phyloP scores from a whole-genome alignment of 1,140 invertebrate species.

The Heliconius congener region DNA sequence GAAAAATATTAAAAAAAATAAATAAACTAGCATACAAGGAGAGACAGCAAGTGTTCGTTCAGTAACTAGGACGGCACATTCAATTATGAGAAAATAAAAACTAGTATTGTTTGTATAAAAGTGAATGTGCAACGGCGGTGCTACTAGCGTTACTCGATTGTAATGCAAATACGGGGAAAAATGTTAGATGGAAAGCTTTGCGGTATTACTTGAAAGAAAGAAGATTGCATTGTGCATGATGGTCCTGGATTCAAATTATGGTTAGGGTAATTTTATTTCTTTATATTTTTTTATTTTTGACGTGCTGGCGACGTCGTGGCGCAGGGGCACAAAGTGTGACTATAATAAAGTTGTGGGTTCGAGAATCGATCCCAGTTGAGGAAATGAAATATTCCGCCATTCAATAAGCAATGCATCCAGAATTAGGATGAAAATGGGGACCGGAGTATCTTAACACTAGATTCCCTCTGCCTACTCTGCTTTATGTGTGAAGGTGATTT shows the following conservation, averaged over 20 bases:
- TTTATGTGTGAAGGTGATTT: no score
- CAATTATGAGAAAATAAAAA: slow-evolving; percentile 47
- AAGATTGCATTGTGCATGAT: neutral
- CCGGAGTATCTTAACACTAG: no score
- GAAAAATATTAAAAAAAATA: slow-evolving; percentile 44
- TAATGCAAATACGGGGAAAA: neutral
- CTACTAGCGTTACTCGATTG: slow-evolving; percentile 48
- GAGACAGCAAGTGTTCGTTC: slow-evolving; percentile 14
- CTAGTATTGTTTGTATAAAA: slow-evolving; percentile 44
- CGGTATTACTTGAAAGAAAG: neutral
- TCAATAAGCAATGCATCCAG: no score
- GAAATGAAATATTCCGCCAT: no score
- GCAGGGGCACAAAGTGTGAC: no score
- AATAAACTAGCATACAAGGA: slow-evolving; percentile 24
- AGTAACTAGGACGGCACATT: slow-evolving; percentile 32
- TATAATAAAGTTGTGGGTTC: no score
- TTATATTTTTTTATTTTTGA: neutral
- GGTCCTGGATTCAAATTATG: neutral
- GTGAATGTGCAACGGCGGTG: slow-evolving; percentile 34
- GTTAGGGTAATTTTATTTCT: neutral
- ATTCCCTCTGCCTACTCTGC: no score
- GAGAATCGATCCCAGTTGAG: no score
- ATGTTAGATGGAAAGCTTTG: neutral
- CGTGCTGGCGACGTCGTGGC: no score
- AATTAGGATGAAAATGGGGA: no score